A percentile compares a stretch with the other conserved stretches of the same genome.
These are phyloP conservation scores for Zophobas morio DNA, from an alignment of 1,140 invertebrate species.

Conservation along the genomic window DNA sequence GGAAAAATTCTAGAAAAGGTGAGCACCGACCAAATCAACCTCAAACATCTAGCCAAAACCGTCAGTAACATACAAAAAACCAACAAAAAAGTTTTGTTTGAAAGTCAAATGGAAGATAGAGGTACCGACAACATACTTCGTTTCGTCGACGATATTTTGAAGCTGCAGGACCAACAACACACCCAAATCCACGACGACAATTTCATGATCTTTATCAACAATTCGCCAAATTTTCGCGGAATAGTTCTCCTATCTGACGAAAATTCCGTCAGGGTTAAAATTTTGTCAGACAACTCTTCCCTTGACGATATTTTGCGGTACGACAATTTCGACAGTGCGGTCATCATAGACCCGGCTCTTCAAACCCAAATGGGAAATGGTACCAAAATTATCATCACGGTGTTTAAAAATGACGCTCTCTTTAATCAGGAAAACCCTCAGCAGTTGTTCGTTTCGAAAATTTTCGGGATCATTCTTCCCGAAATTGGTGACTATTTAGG, in stretches of 20 bases:
- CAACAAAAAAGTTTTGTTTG: not conserved
- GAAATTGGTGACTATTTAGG: constrained; percentile 43
- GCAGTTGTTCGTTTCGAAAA: constrained; percentile 47
- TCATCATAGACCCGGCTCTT: constrained; percentile 49
- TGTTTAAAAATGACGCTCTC: constrained; percentile 52
- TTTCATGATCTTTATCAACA: no score
- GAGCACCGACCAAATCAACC: not conserved
- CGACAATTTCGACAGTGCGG: constrained; percentile 47
- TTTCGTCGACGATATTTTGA: not conserved
- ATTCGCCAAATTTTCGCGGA: no score
- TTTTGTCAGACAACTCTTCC: not conserved
- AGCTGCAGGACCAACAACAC: no score
- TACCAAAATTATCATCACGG: constrained; percentile 47
- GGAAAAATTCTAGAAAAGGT: not conserved
- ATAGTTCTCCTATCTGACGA: no score
- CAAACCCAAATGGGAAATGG: constrained; percentile 44
- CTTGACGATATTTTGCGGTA: constrained; percentile 25
- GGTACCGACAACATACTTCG: not conserved
- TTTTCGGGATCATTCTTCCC: constrained; percentile 55
- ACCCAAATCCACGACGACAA: no score
- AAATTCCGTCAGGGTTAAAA: no score
- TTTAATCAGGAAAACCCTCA: constrained; percentile 53
- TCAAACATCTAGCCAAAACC: not conserved
- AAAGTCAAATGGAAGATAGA: not conserved
- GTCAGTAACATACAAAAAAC: not conserved